phyloP scores from a whole-genome alignment of 2,113 vertebrate genomes.

The Archilochus colubris region DNA sequence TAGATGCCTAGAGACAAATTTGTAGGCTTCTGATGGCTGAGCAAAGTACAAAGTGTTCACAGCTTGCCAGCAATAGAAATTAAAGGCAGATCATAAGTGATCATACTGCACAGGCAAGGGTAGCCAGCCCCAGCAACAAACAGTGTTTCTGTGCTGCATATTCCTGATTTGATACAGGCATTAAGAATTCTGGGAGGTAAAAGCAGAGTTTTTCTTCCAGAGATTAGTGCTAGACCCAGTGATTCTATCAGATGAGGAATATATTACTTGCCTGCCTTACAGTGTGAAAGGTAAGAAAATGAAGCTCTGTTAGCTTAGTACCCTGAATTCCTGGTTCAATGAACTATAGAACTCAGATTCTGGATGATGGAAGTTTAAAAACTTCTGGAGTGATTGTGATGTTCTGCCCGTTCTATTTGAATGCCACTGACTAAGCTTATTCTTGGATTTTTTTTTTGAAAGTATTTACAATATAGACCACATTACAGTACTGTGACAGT shows the following conservation, averaged over 20 bases:
- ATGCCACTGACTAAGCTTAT: neutral
- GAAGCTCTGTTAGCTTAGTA: neutral
- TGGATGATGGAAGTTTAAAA: neutral
- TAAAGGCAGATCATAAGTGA: neutral
- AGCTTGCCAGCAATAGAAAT: neutral
- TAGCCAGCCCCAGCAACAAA: neutral
- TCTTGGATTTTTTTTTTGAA: neutral
- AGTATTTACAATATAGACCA: fast-evolving
- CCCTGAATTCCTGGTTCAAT: neutral
- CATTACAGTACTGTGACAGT: neutral
- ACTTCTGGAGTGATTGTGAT: neutral
- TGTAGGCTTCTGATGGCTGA: neutral
- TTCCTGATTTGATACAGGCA: neutral
- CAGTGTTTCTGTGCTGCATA: neutral
- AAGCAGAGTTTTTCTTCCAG: neutral
- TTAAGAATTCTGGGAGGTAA: neutral
- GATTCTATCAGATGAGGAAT: neutral
- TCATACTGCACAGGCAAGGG: neutral
- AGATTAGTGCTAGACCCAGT: neutral
- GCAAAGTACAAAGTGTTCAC: neutral
- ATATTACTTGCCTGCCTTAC: neutral
- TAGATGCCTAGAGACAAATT: neutral
- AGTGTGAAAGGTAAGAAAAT: neutral
- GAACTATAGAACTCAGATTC: neutral
- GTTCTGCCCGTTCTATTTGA: neutral